Percentiles rank a stretch among this genome's conserved stretches.
These are phyloP conservation scores for Odontocerum albicorne DNA, from an alignment of 2,888 invertebrate species.

Conservation along the genomic window DNA sequence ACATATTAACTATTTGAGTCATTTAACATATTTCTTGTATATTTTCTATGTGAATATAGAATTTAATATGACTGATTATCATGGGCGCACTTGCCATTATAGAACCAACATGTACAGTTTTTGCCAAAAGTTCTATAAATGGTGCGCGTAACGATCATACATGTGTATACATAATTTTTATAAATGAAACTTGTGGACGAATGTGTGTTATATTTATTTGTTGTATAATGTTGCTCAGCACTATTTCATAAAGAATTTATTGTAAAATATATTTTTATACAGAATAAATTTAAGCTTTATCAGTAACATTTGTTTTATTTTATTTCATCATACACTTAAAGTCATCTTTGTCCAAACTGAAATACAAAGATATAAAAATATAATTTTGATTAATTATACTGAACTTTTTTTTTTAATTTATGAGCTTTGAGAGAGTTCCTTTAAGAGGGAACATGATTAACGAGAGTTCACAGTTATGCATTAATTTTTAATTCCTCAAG, in stretches of 20 bases:
- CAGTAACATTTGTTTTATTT: slow-evolving; percentile 3
- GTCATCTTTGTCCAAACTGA: too few relatives aligned
- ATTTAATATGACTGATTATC: slow-evolving; percentile 18
- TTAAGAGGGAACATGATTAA: too few relatives aligned
- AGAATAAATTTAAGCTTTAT: slow-evolving; percentile 23
- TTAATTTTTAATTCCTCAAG: too few relatives aligned
- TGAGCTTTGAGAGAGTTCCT: too few relatives aligned
- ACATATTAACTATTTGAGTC: too few relatives aligned
- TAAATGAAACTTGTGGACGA: slow-evolving; percentile 5
- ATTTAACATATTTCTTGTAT: too few relatives aligned
- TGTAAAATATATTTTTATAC: slow-evolving; percentile 32
- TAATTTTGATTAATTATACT: too few relatives aligned
- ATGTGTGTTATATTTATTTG: slow-evolving; percentile 23
- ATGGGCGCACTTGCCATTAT: slow-evolving; percentile 20
- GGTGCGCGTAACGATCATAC: slow-evolving; percentile 7
- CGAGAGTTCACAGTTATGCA: too few relatives aligned
- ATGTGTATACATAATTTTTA: slow-evolving; percentile 11
- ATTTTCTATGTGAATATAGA: too few relatives aligned
- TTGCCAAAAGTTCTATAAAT: slow-evolving; percentile 34
- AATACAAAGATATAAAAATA: too few relatives aligned
- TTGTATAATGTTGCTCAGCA: slow-evolving; percentile 31
- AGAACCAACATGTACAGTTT: slow-evolving; percentile 26
- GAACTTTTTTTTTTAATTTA: too few relatives aligned
- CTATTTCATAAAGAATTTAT: slow-evolving; percentile 14
- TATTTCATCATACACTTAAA: too few relatives aligned